Evolutionary conservation across 2,888 invertebrate genomes (phyloP), one percentile per base, ranked within the genome.

Genomic region (Pristionchus fissidentatus): DNA sequence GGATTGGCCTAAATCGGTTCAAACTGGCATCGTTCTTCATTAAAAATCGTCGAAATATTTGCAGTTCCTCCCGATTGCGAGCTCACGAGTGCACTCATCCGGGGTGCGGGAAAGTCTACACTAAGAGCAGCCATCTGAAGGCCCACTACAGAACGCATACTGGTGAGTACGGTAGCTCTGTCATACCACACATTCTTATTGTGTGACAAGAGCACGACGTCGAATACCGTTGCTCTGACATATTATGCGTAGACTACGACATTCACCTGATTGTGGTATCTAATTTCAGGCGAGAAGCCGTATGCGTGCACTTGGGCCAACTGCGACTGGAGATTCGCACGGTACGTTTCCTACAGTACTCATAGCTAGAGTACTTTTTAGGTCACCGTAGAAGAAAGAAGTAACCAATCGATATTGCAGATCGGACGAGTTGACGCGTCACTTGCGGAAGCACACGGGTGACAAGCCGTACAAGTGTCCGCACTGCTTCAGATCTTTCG

Each of bases 391-490:
- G 26, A 10, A 13, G 32, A 62, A n/a, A 29, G 22, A 15, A 32
- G 32, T 79, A 41, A n/a, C 29, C 32, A 57, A 57, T 79, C 38
- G 15, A n/a, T 15, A 29, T 49, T 83, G n/a, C 38, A 85, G 89
- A 80, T 88, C 88, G 1, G 89, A 89, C 43, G 89, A 89, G 81
- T 85, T 89, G 57, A 89, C 89, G 52, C 85, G 89, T 38, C 92
- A 92, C 83, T 89, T 89, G 73, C 88, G 92, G 26, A 94, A 94
- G 88, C 94, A 94, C 89, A 94, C 94, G 3, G 94, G 95, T 0
- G 95, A 95, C 90, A 93, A 95, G 78, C 95, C 95, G 1, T 95
- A 95, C 93, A 94, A 94, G 91, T 95, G 95, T 90, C 93, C 94
- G 52, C 93, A 95, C 60, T 95, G 95, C 91, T 94, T 94, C 86